Evolutionary conservation across 2,888 invertebrate species (phyloP), one percentile per base, ranked within the genome.

Genomic region (Athalia circularis): DNA sequence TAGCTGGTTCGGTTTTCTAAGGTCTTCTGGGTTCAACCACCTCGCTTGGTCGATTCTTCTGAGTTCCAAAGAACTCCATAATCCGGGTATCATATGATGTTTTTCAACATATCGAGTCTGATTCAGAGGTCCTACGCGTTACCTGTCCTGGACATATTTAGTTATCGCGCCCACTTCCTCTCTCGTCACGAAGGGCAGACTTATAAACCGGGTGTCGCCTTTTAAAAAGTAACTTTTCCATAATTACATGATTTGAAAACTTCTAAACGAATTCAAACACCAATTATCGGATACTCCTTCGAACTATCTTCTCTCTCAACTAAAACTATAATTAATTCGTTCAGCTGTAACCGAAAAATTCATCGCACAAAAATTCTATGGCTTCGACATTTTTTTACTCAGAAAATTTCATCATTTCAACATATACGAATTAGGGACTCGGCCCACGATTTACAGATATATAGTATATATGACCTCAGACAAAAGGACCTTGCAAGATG

Each of bases 81-180:
- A 54, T 68, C 47, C 59, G 52, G 54, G 57, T 72, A 72, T 59
- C 59, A 48, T 47, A 61, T 13, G 5, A 64, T n/a, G 62, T 75
- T 75, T 62, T 75, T 75, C 75, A 75, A 62, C 62, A 75, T 75
- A 75, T 75, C 75, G 62, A 62, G 75, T 78, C 78, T 78, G 74
- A 78, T 78, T 78, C 78, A 78, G 65, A 65, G 78, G 78, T 72
- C 78, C 74, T 74, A 78, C 78, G 78, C 74, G 57, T 72, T 75
- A 29, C 75, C 62, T 43, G 61, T 54, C 54, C 78, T 78, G 78
- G 43, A 78, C 78, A 78, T 78, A 78, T 78, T 78, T 78, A 78
- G 78, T 72, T 78, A 74, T 78, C 52, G 62, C 78, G 78, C 78
- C 78, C 78, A 78, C 78, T 72, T 62, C 29, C 65, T 70, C 11